phyloP scores from a whole-genome alignment of 2,797 vertebrate species.

The Jordanella pulchra region DNA sequence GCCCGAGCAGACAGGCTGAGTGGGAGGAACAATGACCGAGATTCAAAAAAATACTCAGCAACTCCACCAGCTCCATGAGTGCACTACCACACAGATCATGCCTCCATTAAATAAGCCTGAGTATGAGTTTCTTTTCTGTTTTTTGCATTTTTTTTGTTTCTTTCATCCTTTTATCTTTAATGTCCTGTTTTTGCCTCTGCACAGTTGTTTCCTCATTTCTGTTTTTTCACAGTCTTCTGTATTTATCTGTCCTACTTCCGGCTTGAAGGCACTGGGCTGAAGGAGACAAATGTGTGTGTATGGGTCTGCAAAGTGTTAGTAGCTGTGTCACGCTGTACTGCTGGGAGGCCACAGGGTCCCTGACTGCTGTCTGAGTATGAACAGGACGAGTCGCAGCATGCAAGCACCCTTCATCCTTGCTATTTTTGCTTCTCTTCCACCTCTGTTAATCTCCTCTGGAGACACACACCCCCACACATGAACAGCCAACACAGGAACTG shows the following conservation, averaged over 20 bases:
- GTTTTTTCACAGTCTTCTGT: constrained; percentile 19
- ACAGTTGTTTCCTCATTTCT: constrained; percentile 22
- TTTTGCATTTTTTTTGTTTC: constrained; percentile 41
- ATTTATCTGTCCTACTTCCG: constrained; percentile 62
- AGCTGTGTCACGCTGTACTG: constrained; percentile 67
- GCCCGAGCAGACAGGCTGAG: constrained; percentile 73
- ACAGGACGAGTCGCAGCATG: constrained; percentile 63
- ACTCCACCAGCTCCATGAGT: constrained; percentile 60
- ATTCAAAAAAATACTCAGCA: constrained; percentile 73
- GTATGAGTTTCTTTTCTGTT: constrained; percentile 27
- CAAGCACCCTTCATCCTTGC: constrained; percentile 18
- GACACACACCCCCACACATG: constrained; percentile 5
- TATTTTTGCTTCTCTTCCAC: constrained; percentile 7
- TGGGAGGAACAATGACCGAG: constrained; percentile 80
- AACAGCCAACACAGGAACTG: constrained; percentile 8
- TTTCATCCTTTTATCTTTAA: constrained; percentile 34
- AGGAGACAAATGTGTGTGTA: constrained; percentile 17
- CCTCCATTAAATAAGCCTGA: constrained; percentile 51
- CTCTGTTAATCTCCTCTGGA: constrained; percentile 2
- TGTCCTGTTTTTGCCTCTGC: constrained; percentile 29
- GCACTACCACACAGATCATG: constrained; percentile 61
- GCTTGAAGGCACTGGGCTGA: constrained; percentile 27
- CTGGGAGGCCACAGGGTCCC: constrained; percentile 64
- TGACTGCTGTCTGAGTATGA: constrained; percentile 65
- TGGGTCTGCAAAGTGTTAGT: constrained; percentile 27